Evolutionary conservation across 2,797 vertebrate genomes (phyloP).

Genomic region (Acanthiza pusilla): DNA sequence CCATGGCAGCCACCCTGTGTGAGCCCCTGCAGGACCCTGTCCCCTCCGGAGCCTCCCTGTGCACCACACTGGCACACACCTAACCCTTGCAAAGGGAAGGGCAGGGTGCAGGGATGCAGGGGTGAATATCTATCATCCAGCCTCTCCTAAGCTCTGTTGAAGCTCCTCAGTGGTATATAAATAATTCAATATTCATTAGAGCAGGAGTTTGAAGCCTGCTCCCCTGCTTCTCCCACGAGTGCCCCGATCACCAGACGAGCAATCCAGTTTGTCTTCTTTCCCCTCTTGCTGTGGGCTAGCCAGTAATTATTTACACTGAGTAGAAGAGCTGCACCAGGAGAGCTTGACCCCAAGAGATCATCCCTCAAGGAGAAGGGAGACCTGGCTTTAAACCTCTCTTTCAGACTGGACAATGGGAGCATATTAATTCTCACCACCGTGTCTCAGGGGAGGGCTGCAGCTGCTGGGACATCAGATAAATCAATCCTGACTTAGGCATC

Average conservation of each 20-base stretch:
- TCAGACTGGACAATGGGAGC: neutral
- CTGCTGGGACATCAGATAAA: neutral
- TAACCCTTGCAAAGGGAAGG: neutral
- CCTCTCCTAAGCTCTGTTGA: neutral
- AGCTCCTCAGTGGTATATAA: neutral
- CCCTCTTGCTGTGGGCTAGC: neutral
- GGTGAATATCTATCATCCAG: neutral
- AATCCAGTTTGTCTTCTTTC: neutral
- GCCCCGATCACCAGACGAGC: neutral
- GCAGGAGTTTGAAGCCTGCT: conserved; percentile 15
- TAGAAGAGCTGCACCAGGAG: neutral
- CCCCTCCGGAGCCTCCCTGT: neutral
- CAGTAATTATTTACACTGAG: conserved; percentile 21
- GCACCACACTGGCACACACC: neutral
- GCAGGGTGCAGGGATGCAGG: neutral
- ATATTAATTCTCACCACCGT: neutral
- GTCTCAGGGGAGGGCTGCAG: neutral
- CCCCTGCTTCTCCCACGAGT: neutral
- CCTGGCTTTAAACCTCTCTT: neutral
- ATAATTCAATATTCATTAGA: conserved; percentile 42
- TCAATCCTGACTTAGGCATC: neutral
- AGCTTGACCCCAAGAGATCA: neutral
- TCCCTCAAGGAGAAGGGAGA: neutral
- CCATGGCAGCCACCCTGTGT: rapidly evolving
- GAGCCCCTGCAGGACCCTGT: rapidly evolving